phyloP scores from a whole-genome alignment of 2,113 vertebrate genomes.

The Seriola quinqueradiata region DNA sequence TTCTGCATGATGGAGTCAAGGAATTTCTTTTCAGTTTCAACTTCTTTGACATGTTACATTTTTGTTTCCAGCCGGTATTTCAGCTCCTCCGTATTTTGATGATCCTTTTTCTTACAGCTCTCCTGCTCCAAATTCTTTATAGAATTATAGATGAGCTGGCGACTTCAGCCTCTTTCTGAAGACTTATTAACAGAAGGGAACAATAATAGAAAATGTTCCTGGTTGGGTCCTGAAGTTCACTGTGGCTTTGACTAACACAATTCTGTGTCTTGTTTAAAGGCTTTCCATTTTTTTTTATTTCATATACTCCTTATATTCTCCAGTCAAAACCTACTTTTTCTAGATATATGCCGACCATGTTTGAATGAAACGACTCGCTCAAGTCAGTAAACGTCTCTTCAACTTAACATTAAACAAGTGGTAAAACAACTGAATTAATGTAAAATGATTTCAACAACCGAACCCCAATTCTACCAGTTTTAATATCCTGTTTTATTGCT shows the following conservation, averaged over 20 bases:
- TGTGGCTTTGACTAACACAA: neutral
- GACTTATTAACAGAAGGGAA: constrained; percentile 7
- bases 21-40: constrained; percentile 28
- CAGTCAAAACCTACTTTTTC: neutral
- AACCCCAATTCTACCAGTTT: neutral
- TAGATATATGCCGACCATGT: neutral
- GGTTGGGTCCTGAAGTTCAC: neutral
- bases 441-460: neutral
- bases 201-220: neutral
- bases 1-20: constrained; percentile 21
- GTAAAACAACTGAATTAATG: too few species aligned
- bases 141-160: constrained; percentile 30
- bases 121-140: constrained; percentile 21
- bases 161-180: constrained; percentile 16
- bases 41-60: constrained; percentile 22
- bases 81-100: neutral
- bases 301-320: neutral
- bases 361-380: too few species aligned
- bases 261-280: neutral
- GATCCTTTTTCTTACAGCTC: constrained; percentile 4
- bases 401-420: too few species aligned
- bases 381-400: too few species aligned
- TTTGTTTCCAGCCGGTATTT: constrained; percentile 32
- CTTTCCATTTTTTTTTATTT: neutral
- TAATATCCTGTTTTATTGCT: neutral